Evolutionary conservation across 2,888 invertebrate genomes (phyloP).

Genomic region (Eupithecia dodoneata): DNA sequence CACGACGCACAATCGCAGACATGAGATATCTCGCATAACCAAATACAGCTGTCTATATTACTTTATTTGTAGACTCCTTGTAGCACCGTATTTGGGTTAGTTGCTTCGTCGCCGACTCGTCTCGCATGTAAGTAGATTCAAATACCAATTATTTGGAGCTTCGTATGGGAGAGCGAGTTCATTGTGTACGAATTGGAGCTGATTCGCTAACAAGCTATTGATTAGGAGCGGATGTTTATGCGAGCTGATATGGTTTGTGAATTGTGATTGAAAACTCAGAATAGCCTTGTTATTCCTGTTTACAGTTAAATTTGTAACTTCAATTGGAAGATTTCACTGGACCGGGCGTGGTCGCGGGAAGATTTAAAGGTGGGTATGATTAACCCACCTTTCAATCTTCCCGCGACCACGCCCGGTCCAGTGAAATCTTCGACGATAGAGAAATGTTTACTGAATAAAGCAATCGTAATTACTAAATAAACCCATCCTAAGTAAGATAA

Average conservation of each 20-base stretch:
- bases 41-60: conserved; percentile 57
- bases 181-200: conserved; percentile 27
- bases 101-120: conserved; percentile 29
- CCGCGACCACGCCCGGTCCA: not conserved
- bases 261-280: conserved; percentile 20
- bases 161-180: conserved; percentile 26
- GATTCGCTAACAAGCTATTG: conserved; percentile 28
- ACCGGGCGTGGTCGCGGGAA: no score
- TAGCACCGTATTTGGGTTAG: conserved; percentile 44
- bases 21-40: conserved; percentile 45
- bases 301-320: conserved; percentile 9
- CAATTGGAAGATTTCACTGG: no score
- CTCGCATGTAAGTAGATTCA: conserved; percentile 40
- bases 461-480: not conserved
- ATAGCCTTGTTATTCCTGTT: conserved; percentile 14
- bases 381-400: not conserved
- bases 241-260: conserved; percentile 18
- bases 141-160: conserved; percentile 41
- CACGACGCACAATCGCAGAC: conserved; percentile 31
- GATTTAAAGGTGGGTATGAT: no score
- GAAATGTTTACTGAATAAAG: not conserved
- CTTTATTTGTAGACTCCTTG: conserved; percentile 55
- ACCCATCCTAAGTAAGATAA: not conserved
- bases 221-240: conserved; percentile 31
- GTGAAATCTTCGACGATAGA: not conserved